A percentile compares a stretch with the other conserved stretches of the same genome.
Conservation (phyloP, 1,140 invertebrate genomes). For the Achatina immaculata region DNA sequence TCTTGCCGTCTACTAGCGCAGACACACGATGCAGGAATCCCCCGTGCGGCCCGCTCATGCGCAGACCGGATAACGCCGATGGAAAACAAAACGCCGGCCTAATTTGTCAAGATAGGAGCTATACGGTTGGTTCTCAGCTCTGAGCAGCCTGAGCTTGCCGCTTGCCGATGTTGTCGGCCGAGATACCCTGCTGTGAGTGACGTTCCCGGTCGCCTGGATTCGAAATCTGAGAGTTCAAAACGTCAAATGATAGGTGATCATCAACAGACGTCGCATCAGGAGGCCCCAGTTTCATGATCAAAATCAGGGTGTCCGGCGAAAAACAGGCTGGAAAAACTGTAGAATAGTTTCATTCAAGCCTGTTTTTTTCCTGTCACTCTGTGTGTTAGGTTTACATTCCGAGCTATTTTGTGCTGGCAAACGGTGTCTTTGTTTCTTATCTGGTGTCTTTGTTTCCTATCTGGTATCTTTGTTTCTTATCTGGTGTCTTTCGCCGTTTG, state of each 20-base stretch:
- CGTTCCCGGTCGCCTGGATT: not conserved
- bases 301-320: not conserved
- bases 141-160: not conserved
- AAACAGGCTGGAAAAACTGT: not conserved
- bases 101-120: slow-evolving; percentile 14
- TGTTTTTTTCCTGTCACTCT: slow-evolving; percentile 12
- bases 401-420: not conserved
- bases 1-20: not conserved
- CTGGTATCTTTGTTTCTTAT: slow-evolving; percentile 13
- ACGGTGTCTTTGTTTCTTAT: slow-evolving; percentile 12
- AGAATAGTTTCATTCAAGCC: not conserved
- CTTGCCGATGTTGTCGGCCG: not conserved
- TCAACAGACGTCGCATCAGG: slow-evolving; percentile 10
- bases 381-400: not conserved
- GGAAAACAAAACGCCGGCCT: slow-evolving; percentile 7
- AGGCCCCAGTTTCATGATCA: not conserved
- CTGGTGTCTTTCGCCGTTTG: not conserved
- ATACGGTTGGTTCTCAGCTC: not conserved
- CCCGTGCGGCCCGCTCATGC: not conserved
- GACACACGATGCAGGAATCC: not conserved
- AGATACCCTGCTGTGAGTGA: slow-evolving; percentile 3
- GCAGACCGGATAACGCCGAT: slow-evolving; percentile 1
- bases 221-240: slow-evolving; percentile 17
- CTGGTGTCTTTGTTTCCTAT: slow-evolving; percentile 8
- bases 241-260: slow-evolving; percentile 14